Evolutionary conservation across 2,888 invertebrate genomes (phyloP).

Genomic region (Leptopilina drosophilae): DNA sequence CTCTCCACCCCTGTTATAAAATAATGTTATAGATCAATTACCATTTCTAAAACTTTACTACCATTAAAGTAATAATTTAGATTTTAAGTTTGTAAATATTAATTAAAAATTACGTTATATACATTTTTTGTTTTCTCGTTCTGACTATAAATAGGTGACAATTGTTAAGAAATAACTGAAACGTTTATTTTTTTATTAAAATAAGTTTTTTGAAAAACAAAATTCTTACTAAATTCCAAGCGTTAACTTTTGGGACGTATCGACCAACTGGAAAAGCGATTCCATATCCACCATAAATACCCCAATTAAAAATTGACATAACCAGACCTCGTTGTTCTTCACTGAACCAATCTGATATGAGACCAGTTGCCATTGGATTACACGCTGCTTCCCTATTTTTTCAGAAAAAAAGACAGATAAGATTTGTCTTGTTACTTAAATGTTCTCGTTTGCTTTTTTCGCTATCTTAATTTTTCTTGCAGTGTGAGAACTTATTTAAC

Average conservation of each 20-base stretch:
- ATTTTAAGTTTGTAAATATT: too few species aligned
- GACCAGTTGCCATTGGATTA: slow-evolving; percentile 91
- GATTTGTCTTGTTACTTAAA: too few species aligned
- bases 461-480: too few species aligned
- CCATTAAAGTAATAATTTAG: too few species aligned
- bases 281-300: slow-evolving; percentile 95
- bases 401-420: slow-evolving; percentile 19
- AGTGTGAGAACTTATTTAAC: too few species aligned
- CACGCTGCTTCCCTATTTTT: slow-evolving; percentile 87
- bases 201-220: slow-evolving; percentile 10
- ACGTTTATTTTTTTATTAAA: too few species aligned
- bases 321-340: slow-evolving; percentile 91
- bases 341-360: slow-evolving; percentile 88
- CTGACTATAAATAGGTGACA: too few species aligned
- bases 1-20: slow-evolving; percentile 86
- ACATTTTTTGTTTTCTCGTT: too few species aligned
- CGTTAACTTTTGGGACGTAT: slow-evolving; percentile 86
- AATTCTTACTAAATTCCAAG: slow-evolving; percentile 84
- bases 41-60: too few species aligned
- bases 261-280: slow-evolving; percentile 94
- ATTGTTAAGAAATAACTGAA: too few species aligned
- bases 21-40: not conserved
- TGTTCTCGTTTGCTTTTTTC: too few species aligned
- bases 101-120: too few species aligned
- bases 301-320: slow-evolving; percentile 96